phyloP scores from a whole-genome alignment of 2,797 vertebrate genomes.

The Alectoris magna region DNA sequence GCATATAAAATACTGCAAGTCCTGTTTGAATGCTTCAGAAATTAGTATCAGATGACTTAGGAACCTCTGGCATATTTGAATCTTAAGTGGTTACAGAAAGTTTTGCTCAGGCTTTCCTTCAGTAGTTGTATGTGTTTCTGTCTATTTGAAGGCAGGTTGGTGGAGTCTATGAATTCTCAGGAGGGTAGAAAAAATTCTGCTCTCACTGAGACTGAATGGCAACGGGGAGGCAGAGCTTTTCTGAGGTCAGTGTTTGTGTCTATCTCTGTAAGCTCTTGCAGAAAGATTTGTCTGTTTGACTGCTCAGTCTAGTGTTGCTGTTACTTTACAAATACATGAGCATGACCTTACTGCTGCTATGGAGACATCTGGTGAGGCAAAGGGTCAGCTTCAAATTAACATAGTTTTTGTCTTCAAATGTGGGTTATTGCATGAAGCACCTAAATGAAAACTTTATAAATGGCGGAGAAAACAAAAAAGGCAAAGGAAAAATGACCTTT shows the following conservation, averaged over 20 bases:
- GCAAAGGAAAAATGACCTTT: not conserved
- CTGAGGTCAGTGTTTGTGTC: not conserved
- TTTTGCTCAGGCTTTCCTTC: slow-evolving; percentile 40
- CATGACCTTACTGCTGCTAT: not conserved
- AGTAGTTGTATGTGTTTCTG: not conserved
- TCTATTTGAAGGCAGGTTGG: not conserved
- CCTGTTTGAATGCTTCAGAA: slow-evolving; percentile 62
- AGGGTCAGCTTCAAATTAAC: not conserved
- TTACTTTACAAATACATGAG: not conserved
- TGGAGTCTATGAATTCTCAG: not conserved
- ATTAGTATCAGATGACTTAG: slow-evolving; percentile 67
- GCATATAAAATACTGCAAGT: slow-evolving; percentile 1
- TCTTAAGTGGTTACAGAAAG: slow-evolving; percentile 62
- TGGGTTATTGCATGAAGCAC: not conserved
- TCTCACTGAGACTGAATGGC: not conserved
- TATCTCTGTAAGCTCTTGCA: not conserved
- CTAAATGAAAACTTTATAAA: not conserved
- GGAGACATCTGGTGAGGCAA: not conserved
- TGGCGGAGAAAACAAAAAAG: not conserved
- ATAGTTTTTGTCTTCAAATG: not conserved
- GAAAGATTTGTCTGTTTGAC: not conserved
- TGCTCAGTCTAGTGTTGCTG: not conserved
- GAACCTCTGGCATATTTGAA: slow-evolving; percentile 43
- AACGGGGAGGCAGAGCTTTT: not conserved
- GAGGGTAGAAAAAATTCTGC: not conserved